phyloP scores from a whole-genome alignment of 2,113 vertebrate species.

The Steatornis caripensis region DNA sequence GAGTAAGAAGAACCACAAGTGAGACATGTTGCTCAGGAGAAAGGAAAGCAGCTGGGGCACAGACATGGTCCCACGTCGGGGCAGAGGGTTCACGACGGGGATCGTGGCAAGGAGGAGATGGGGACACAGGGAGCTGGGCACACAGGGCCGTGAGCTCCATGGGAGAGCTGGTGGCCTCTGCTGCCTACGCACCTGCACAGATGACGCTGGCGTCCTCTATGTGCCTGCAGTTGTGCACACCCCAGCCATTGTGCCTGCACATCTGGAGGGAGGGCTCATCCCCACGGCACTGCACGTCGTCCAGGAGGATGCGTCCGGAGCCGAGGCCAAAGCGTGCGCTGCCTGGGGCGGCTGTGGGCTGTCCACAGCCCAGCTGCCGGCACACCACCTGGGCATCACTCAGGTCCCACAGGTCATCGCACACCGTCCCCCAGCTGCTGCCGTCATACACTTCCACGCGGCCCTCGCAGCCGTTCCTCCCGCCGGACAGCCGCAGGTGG shows the following conservation, averaged over 20 bases:
- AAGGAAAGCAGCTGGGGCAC: not conserved
- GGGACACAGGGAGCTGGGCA: rapidly evolving
- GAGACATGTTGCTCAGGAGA: not conserved
- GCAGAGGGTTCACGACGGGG: rapidly evolving
- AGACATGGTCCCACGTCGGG: rapidly evolving
- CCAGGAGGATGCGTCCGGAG: not conserved
- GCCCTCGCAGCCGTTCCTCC: not conserved
- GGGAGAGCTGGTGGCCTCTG: rapidly evolving
- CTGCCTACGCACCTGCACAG: not conserved
- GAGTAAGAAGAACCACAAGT: not conserved
- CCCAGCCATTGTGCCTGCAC: not conserved
- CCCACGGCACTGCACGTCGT: not conserved
- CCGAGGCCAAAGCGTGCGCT: rapidly evolving
- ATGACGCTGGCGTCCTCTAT: not conserved
- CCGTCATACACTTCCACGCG: not conserved
- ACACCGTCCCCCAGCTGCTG: not conserved
- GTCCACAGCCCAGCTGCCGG: conserved; percentile 79
- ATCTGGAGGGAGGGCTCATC: not conserved
- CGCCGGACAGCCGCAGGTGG: not conserved
- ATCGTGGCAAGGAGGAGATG: rapidly evolving
- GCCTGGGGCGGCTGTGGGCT: rapidly evolving
- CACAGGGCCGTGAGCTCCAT: rapidly evolving
- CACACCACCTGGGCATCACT: conserved; percentile 82
- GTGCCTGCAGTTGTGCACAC: not conserved
- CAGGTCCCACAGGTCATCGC: not conserved